Evolutionary conservation across 2,797 vertebrate genomes (phyloP).

Genomic region (Propithecus perrieri): DNA sequence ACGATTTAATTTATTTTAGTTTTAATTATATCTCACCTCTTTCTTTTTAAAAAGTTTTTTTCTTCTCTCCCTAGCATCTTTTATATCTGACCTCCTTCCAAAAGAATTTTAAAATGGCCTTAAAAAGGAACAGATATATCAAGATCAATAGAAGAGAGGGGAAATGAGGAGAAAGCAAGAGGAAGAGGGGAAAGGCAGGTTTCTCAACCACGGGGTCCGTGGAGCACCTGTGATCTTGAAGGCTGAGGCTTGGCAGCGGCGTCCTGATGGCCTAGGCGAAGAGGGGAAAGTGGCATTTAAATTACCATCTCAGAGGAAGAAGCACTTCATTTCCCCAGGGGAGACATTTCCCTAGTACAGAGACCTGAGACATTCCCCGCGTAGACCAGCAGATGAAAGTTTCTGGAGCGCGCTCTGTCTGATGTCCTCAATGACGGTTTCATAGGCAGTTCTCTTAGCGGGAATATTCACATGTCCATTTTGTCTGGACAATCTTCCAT

Average conservation of each 20-base stretch:
- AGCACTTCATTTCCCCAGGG: not conserved
- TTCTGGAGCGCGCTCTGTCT: not conserved
- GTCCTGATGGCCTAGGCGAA: not conserved
- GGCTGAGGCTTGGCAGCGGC: not conserved
- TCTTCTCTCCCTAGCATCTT: not conserved
- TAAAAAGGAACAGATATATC: not conserved
- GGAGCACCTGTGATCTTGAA: not conserved
- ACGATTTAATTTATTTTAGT: not conserved
- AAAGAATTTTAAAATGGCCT: slow-evolving; percentile 7
- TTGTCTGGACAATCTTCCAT: not conserved
- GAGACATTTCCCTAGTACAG: not conserved
- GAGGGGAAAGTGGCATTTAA: not conserved
- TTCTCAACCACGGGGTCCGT: not conserved
- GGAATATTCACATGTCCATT: not conserved
- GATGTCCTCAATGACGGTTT: not conserved
- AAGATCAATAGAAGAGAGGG: slow-evolving; percentile 4
- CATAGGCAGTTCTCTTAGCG: not conserved
- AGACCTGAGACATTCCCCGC: not conserved
- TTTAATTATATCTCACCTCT: not conserved
- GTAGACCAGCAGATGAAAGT: not conserved
- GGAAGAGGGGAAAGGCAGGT: not conserved
- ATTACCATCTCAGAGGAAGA: not conserved
- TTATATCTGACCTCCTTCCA: too few species aligned
- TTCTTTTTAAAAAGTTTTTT: not conserved
- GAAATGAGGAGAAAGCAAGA: not conserved